Conservation (phyloP, 2,113 vertebrate species). For the Chaetodon trifascialis region DNA sequence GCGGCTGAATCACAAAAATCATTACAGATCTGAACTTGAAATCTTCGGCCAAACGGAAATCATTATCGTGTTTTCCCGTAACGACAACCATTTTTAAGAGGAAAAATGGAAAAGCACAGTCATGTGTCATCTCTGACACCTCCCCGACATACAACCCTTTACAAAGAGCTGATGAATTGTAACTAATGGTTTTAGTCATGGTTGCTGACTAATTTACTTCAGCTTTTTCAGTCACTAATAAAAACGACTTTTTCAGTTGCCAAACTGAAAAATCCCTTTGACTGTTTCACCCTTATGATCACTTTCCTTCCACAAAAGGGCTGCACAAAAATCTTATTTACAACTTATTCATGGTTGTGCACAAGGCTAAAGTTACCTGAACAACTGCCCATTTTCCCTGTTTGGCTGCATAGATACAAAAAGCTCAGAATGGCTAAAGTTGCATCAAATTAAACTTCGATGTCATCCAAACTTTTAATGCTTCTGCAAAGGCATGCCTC, state of each 20-base stretch:
- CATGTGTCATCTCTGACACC: neutral
- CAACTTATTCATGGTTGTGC: neutral
- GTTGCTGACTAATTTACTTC: neutral
- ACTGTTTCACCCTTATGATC: neutral
- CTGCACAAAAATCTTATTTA: neutral
- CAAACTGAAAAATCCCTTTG: neutral
- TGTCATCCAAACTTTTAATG: no score
- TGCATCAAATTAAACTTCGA: no score
- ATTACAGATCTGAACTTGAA: constrained; percentile 31
- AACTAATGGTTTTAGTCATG: neutral
- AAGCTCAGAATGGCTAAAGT: no score
- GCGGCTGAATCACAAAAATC: constrained; percentile 33
- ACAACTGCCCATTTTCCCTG: no score
- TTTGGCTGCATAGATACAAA: no score
- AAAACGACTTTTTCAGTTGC: neutral
- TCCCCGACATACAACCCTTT: neutral
- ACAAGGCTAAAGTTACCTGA: no score
- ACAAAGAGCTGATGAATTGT: neutral
- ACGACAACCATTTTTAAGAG: constrained; percentile 5
- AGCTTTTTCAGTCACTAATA: neutral
- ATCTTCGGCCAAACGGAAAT: constrained; percentile 23
- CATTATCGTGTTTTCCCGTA: constrained; percentile 13
- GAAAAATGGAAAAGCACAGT: constrained; percentile 16
- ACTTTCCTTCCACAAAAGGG: neutral
- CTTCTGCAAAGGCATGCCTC: no score